Base-by-base conservation (phyloP, 2,797 vertebrate species). In the Allenopithecus nigroviridis region DNA sequence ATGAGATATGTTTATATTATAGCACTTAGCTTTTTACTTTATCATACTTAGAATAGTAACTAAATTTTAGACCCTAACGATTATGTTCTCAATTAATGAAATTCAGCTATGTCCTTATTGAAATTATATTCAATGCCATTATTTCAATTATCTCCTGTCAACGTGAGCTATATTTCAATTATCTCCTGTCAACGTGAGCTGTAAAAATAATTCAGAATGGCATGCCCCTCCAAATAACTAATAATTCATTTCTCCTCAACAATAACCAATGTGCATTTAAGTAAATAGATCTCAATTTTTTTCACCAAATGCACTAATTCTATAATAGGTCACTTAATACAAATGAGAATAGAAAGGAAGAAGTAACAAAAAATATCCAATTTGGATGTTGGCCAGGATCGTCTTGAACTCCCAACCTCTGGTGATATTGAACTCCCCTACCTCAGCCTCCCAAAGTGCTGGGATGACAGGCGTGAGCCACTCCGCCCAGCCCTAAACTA, bases 91-190 rank as follows among this genome's bases (percentile, higher is more conserved):
- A 93, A 83, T 46, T 89, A 96, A 96, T 88, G 16, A 88, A 95
- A 95, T 28, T 41, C 79, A 78, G 39, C 53, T 22, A 33, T 4
- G 22, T 68, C 46, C 90, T 87, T 72, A 81, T 19, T 89, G 59
- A 95, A 96, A 59, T 93, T 87, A 93, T 74, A 95, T 33, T 83
- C 59, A 72, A 36, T 50, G 36, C 26, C 50, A 94, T 83, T 91
- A 96, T 68, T 39, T 46, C 59, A 96, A 92, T 90, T 94, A 96
- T 53, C 22, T 94, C 59, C 12, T 87, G 70, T 93, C 59, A 95
- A 16, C 53, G 17, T 81, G 68, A 94, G 41, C 64, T 61, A 26
- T 87, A 96, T 68, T 39, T 46, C 68, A 96, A 92, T 92, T 94
- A 96, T 53, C 22, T 94, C 76, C 16, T 84, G 70, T 94, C 59